Evolutionary conservation across 2,113 vertebrate species (phyloP).

Genomic region (Anser brachyrhynchus): DNA sequence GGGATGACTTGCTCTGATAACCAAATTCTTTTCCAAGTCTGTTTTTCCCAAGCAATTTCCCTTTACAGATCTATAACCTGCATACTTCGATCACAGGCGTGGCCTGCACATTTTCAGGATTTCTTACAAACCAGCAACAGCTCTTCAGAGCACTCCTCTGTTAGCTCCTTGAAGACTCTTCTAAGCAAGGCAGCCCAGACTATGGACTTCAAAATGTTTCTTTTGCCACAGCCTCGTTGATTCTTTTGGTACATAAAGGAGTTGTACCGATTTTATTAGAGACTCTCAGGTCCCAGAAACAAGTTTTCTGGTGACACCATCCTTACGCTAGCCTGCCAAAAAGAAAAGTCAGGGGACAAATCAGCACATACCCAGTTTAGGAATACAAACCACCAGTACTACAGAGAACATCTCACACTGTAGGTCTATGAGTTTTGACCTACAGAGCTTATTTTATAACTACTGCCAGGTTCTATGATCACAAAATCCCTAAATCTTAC

Average conservation of each 20-base stretch:
- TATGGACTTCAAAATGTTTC: neutral
- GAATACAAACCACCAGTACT: neutral
- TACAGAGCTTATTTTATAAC: neutral
- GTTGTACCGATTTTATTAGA: neutral
- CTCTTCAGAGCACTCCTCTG: neutral
- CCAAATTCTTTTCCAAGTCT: neutral
- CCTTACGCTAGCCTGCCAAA: neutral
- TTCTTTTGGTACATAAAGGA: neutral
- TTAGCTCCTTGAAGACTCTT: neutral
- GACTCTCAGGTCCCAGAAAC: neutral
- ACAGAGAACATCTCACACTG: neutral
- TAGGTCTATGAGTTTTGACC: neutral
- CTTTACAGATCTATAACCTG: neutral
- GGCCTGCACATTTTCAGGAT: neutral
- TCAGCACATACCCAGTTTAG: neutral
- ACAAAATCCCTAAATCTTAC: neutral
- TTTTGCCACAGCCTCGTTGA: neutral
- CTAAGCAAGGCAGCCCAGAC: neutral
- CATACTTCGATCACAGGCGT: neutral
- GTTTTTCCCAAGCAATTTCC: neutral
- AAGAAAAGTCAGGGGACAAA: neutral
- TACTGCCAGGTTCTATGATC: neutral
- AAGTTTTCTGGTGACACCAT: neutral
- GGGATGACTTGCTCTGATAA: neutral
- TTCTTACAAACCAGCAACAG: neutral